Base-by-base conservation (phyloP, 1,140 invertebrate genomes). In the Nylanderia fulva region DNA sequence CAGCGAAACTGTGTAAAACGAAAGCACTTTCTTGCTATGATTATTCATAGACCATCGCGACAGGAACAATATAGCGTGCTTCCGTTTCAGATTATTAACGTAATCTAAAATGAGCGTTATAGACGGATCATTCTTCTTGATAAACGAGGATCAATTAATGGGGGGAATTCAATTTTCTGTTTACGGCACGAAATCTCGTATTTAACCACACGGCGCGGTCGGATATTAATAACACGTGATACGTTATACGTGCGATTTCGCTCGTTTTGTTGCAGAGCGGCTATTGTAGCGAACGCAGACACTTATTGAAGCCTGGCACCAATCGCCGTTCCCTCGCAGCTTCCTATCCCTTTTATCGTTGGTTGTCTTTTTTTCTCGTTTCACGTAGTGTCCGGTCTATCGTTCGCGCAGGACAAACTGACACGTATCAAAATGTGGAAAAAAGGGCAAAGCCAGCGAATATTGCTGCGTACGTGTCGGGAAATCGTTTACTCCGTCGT, bases 401-500 rank as follows among this genome's bases (percentile, higher is more conserved):
- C 77, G 52, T 82, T 5, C 42, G 52, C 42, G 36, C 77, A 60
- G 77, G 66, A 71, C 66, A 52, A 82, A 36, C 77, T 82, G 77
- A 71, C 66, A 82, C 77, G 52, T 82, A 82, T 82, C 77, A 82
- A 82, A 82, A 82, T 82, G 77, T 82, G 77, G 52, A 42, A 82
- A 79, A 82, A 72, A 58, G 52, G 52, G 66, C 77, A 36, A 42
- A 82, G 77, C 66, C 77, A 71, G 66, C 77, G 66, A 82, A 82
- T 82, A 82, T 82, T 82, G 77, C 68, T 58, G 77, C 77, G 54
- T 71, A 82, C 77, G 66, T 71, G 77, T 82, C 66, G 77, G 27
- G 77, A 71, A 82, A 82, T 71, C 77, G 66, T 82, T 82, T 82
- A 72, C 77, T 82, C 66, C 18, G 24, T 27, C 77, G 77, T 69